Percentiles rank a stretch among this genome's conserved stretches.
These are phyloP conservation scores for Brotogeris chrysoptera DNA, from an alignment of 2,797 vertebrate species.

Conservation along the genomic window DNA sequence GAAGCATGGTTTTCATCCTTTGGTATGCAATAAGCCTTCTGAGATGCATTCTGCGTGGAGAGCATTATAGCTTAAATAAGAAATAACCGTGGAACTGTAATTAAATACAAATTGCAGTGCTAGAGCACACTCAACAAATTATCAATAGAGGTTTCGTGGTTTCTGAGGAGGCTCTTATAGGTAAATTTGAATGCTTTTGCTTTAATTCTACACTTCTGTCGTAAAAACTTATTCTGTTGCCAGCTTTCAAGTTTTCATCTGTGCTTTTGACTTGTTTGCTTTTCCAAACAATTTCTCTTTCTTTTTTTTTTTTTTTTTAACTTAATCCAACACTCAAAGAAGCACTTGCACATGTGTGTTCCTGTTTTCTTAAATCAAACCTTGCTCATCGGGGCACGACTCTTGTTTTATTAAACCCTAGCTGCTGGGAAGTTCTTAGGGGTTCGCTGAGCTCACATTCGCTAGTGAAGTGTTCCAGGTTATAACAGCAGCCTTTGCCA, in stretches of 20 bases:
- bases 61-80: slow-evolving; percentile 1
- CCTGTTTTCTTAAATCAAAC: neutral
- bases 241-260: neutral
- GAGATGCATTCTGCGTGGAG: slow-evolving; percentile 4
- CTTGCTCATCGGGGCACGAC: neutral
- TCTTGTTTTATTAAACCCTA: neutral
- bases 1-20: neutral
- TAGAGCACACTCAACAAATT: slow-evolving; percentile 4
- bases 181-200: slow-evolving; percentile 15
- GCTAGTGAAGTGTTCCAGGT: neutral
- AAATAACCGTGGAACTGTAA: slow-evolving; percentile 24
- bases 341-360: neutral
- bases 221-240: neutral
- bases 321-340: neutral
- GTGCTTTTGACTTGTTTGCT: neutral
- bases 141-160: neutral
- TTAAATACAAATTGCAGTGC: slow-evolving; percentile 30
- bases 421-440: neutral
- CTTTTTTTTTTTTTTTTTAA: neutral
- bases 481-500: neutral
- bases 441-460: neutral
- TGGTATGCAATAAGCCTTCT: neutral
- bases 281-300: neutral
- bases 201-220: neutral
- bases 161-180: slow-evolving; percentile 32